These are phyloP conservation scores for Pomatorhinus ruficollis DNA, from an alignment of 2,113 vertebrate species.

Conservation along the genomic window DNA sequence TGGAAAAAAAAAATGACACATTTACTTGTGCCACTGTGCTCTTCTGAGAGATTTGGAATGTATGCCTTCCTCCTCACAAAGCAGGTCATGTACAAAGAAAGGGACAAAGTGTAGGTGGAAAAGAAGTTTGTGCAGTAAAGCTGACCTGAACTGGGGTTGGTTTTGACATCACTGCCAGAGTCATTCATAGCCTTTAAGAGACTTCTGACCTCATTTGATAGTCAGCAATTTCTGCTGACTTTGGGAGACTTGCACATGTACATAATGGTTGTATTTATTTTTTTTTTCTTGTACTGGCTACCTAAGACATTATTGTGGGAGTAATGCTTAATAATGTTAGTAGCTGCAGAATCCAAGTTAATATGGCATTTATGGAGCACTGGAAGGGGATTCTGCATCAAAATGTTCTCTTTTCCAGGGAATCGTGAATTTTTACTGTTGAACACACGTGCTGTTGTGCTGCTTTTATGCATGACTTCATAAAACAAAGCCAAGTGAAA, in stretches of 20 bases:
- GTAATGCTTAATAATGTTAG: neutral
- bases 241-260: neutral
- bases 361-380: neutral
- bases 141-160: neutral
- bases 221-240: neutral
- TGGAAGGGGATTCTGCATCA: neutral
- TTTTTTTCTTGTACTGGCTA: neutral
- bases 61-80: neutral
- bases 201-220: neutral
- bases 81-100: neutral
- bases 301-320: neutral
- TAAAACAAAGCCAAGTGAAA: neutral
- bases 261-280: neutral
- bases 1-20: neutral
- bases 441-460: neutral
- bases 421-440: neutral
- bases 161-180: neutral
- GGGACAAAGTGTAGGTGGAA: neutral
- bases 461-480: neutral
- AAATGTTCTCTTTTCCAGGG: neutral
- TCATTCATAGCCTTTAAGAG: neutral
- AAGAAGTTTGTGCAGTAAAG: neutral
- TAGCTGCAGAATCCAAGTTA: neutral
- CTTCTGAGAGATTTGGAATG: neutral
- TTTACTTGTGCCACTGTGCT: neutral